These are phyloP conservation scores for Siderastrea radians DNA, from an alignment of 92 coral and sea anemone species.

Conservation along the genomic window DNA sequence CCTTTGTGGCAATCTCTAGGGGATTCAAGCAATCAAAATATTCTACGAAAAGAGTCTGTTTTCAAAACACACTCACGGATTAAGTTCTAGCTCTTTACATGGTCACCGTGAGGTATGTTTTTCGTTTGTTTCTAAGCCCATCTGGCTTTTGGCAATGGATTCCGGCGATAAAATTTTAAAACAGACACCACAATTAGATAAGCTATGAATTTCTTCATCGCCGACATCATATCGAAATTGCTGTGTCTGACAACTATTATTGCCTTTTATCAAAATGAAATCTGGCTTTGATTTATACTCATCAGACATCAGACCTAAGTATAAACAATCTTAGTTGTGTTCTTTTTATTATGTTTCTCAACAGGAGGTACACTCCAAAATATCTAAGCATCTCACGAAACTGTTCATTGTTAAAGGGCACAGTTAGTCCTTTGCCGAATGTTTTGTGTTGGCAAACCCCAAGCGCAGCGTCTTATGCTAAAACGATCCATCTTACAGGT, in stretches of 20 bases:
- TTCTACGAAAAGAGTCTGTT: background rate
- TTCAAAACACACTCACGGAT: background rate
- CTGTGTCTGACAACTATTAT: background rate
- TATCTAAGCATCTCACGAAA: background rate
- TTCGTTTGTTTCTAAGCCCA: background rate
- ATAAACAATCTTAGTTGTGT: conserved; percentile 11
- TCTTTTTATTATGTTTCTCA: background rate
- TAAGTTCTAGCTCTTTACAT: background rate
- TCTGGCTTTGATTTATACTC: conserved; percentile 10
- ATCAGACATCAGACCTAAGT: background rate
- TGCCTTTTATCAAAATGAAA: background rate
- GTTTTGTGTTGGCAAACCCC: conserved; percentile 6
- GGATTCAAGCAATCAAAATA: conserved; percentile 13
- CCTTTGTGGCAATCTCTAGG: conserved; percentile 19
- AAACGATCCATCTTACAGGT: conserved; percentile 19
- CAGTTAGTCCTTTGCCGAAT: conserved; percentile 18
- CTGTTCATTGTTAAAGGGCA: background rate
- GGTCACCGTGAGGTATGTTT: conserved; percentile 1
- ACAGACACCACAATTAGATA: background rate
- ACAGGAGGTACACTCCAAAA: conserved; percentile 18
- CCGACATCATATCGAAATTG: background rate
- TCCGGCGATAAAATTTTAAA: background rate
- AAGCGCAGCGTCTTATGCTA: background rate
- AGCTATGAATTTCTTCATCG: background rate
- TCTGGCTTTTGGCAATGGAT: background rate